phyloP scores from a whole-genome alignment of 2,888 invertebrate species.

The Yponomeuta cagnagella region DNA sequence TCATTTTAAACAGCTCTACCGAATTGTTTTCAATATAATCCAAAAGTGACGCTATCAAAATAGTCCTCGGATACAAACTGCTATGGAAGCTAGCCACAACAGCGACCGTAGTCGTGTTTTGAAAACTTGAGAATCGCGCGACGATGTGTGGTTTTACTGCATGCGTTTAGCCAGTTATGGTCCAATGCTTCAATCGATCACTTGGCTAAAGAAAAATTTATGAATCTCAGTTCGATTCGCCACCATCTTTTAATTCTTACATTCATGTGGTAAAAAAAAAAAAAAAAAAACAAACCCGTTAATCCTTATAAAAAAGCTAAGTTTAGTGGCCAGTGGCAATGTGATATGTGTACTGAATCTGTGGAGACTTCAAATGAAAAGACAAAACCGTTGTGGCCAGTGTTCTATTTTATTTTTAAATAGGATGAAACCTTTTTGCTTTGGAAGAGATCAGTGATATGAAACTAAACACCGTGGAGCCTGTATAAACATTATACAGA shows the following conservation, averaged over 20 bases:
- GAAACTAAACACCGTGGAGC: constrained; percentile 49
- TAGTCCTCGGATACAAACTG: neutral
- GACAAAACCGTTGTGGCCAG: neutral
- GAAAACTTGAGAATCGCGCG: constrained; percentile 22
- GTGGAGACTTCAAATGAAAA: neutral
- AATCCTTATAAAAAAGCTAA: neutral
- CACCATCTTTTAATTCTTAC: no score
- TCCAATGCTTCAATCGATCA: neutral
- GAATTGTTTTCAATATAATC: neutral
- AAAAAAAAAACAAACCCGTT: no score
- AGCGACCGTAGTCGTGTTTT: constrained; percentile 26
- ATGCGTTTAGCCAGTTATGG: neutral
- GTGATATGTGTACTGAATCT: neutral
- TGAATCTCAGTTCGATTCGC: neutral
- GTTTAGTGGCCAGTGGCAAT: neutral
- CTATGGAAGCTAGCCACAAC: neutral
- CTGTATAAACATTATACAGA: constrained; percentile 42
- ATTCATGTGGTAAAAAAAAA: no score
- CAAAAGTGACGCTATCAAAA: neutral
- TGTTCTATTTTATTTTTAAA: neutral
- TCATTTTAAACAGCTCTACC: neutral
- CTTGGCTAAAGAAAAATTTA: neutral
- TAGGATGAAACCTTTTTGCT: neutral
- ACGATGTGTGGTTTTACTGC: constrained; percentile 2
- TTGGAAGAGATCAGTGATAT: constrained; percentile 27